Evolutionary conservation across 1,140 invertebrate genomes (phyloP), one percentile per base, ranked within the genome.

Genomic region (Neodiprion lecontei): DNA sequence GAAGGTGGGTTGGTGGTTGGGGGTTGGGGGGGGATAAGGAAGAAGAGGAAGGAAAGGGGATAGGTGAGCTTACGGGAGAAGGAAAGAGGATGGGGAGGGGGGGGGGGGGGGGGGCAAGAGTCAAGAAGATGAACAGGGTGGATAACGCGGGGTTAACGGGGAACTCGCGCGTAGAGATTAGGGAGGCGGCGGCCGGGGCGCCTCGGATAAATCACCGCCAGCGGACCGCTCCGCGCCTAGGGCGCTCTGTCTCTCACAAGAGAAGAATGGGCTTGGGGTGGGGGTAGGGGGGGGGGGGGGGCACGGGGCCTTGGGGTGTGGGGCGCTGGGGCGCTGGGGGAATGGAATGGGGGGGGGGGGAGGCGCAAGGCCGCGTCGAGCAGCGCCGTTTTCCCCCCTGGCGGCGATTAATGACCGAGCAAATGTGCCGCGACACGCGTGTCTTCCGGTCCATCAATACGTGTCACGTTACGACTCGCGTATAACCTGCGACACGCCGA

Each of bases 41-140:
- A 69, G 49, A 72, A 73, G 72, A 70, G 72, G 66, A 69, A 70
- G 71, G 70, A 70, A 48, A 11, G 53, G 67, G 74, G 7, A 40
- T 48, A 21, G 61, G 17, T 14, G 61, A 21, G 12, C 7, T 14
- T 65, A 7, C 17, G 1, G 17, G 17, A 7, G 2, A 65, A 21
- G 61, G 61, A 21, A 1, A 21, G 1, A 7, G 61, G 17, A 17
- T 1, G 61, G 1, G 12, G 17, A 5, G 61, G 61, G 12, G 1
- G 17, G 61, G 4, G 61, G 61, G 1, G 1, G 61, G 50, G 74
- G 77, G 76, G 71, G 69, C 78, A 80, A 72, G 77, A 79, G 80
- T 80, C 79, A 76, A 76, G 77, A 82, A 79, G 75, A 78, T 77
- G 79, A 83, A 80, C 74, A 79, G 76, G 77, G 78, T 77, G 76